phyloP scores from a whole-genome alignment of 2,113 vertebrate genomes.

The Protomyctophum bolini region DNA sequence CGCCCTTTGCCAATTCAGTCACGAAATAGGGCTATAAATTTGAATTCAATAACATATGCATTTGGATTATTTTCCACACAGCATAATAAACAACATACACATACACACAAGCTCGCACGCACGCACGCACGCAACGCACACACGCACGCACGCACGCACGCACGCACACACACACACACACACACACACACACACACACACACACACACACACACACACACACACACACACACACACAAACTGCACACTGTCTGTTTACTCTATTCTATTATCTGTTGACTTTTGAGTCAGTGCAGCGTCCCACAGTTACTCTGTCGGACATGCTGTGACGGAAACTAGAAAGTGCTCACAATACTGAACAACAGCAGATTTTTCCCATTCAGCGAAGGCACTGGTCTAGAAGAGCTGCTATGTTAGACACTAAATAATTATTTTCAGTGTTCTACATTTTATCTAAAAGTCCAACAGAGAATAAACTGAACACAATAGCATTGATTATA shows the following conservation, averaged over 20 bases:
- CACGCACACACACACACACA: background rate
- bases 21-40: too few species aligned
- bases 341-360: slow-evolving; percentile 54
- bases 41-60: background rate
- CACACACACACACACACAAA: slow-evolving; percentile 1
- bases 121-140: background rate
- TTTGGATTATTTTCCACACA: background rate
- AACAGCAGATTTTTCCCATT: slow-evolving; percentile 40
- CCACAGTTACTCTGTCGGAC: background rate
- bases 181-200: background rate
- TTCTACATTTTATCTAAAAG: slow-evolving; percentile 29
- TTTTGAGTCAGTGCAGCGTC: slow-evolving; percentile 1
- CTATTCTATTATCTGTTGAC: slow-evolving; percentile 9
- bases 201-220: background rate
- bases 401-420: slow-evolving; percentile 25
- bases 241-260: background rate
- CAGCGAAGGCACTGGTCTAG: slow-evolving; percentile 47
- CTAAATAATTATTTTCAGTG: background rate
- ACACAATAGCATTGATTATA: background rate
- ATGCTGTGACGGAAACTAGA: slow-evolving; percentile 21
- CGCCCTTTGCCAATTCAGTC: background rate
- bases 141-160: background rate
- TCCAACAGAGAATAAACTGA: slow-evolving; percentile 7
- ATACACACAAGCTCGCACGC: too few species aligned
- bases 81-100: background rate